Percentiles rank a stretch among this genome's conserved stretches.
phyloP scores from a whole-genome alignment of 1,140 invertebrate genomes.

The Pogonomyrmex californicus region DNA sequence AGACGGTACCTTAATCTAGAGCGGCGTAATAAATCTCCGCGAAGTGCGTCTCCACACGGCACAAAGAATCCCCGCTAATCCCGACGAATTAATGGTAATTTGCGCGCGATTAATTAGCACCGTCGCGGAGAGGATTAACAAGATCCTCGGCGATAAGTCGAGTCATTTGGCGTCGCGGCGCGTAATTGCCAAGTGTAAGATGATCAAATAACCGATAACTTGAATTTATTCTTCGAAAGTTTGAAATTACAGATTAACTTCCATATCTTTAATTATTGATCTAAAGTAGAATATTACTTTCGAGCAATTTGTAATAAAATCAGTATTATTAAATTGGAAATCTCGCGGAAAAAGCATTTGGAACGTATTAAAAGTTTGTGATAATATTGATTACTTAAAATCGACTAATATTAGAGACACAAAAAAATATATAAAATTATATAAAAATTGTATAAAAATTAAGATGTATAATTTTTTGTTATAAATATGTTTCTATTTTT shows the following conservation, averaged over 20 bases:
- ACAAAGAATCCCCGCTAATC: slow-evolving; percentile 56
- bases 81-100: slow-evolving; percentile 66
- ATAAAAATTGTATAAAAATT: neutral
- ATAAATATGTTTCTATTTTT: neutral
- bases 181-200: slow-evolving; percentile 15
- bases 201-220: neutral
- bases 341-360: neutral
- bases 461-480: neutral
- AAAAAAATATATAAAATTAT: neutral
- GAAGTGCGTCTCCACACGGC: slow-evolving; percentile 43
- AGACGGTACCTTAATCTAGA: slow-evolving; percentile 57
- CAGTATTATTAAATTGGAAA: neutral
- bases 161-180: slow-evolving; percentile 38
- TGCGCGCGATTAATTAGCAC: slow-evolving; percentile 67
- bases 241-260: too few species aligned
- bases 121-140: slow-evolving; percentile 43
- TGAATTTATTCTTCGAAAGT: neutral
- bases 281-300: neutral
- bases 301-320: slow-evolving; percentile 12
- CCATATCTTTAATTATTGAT: neutral
- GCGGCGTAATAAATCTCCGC: slow-evolving; percentile 48
- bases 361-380: neutral
- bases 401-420: neutral
- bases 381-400: neutral
- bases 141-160: slow-evolving; percentile 49